A percentile compares a stretch with the other conserved stretches of the same genome.
These are phyloP conservation scores for Andricus quercusramuli DNA, from an alignment of 2,888 invertebrate genomes.

Conservation along the genomic window DNA sequence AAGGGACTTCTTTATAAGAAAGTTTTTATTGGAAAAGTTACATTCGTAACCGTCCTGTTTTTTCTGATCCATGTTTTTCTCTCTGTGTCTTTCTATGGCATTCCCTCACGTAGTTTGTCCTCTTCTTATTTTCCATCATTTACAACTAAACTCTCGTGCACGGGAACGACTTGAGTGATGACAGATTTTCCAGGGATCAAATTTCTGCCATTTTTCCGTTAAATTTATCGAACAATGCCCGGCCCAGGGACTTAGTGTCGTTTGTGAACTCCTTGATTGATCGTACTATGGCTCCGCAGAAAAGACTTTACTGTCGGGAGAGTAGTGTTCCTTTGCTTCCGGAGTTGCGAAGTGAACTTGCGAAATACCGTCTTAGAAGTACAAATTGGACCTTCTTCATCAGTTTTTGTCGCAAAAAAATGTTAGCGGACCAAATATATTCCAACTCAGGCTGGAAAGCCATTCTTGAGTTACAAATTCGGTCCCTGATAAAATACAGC, in stretches of 20 bases:
- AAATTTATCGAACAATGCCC: conserved; percentile 52
- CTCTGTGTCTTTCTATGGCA: neutral
- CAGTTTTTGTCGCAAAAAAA: neutral
- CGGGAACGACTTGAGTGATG: conserved; percentile 41
- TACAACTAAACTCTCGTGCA: neutral
- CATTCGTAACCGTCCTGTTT: neutral
- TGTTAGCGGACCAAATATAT: neutral
- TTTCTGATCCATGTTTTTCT: neutral
- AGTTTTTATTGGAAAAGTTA: neutral
- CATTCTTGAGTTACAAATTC: no score
- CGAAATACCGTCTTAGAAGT: neutral
- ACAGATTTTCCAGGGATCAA: conserved; percentile 50
- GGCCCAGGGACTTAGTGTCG: conserved; percentile 49
- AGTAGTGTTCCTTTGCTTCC: neutral
- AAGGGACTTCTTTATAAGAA: neutral
- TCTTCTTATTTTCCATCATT: neutral
- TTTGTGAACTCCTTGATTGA: conserved; percentile 56
- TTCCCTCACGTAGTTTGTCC: neutral
- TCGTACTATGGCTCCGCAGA: conserved; percentile 45
- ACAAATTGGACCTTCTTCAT: neutral
- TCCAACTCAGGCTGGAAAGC: neutral
- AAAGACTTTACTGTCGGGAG: neutral
- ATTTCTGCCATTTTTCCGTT: conserved; percentile 51
- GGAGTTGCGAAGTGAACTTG: neutral
- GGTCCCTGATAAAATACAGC: neutral